These are phyloP conservation scores for Parasteatoda lunata DNA, from an alignment of 2,888 invertebrate genomes.

Conservation along the genomic window DNA sequence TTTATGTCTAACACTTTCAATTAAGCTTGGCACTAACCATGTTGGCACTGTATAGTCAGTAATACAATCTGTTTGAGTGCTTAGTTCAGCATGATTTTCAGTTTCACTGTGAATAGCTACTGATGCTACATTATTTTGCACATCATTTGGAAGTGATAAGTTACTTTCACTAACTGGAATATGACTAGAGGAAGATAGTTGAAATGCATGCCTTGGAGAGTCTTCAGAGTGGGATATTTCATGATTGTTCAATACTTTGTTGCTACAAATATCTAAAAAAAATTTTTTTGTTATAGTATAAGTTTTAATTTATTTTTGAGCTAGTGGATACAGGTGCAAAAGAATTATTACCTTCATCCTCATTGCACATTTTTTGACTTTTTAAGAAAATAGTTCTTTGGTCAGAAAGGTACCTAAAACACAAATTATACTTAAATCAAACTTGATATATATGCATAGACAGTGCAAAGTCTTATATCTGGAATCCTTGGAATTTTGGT, in stretches of 20 bases:
- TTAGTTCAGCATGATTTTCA: not conserved
- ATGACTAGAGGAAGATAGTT: slow-evolving; percentile 2
- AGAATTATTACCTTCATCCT: no score
- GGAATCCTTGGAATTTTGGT: no score
- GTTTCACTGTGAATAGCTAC: not conserved
- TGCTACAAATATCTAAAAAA: no score
- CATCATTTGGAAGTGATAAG: not conserved
- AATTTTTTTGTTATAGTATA: no score
- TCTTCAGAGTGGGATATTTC: not conserved
- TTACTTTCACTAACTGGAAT: slow-evolving; percentile 6
- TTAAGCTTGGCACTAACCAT: slow-evolving; percentile 61
- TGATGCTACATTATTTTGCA: not conserved
- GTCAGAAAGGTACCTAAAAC: no score
- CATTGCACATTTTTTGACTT: no score
- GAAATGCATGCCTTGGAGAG: not conserved
- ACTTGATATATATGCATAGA: no score
- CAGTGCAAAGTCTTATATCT: no score
- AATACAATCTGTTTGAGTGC: slow-evolving; percentile 44
- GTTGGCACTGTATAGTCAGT: slow-evolving; percentile 49
- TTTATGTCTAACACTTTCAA: slow-evolving; percentile 81
- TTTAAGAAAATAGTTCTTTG: no score
- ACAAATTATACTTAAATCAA: no score
- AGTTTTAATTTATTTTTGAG: no score
- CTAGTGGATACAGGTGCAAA: no score
- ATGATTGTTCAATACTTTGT: not conserved